phyloP scores from a whole-genome alignment of 2,797 vertebrate species.

The Tinamus major region DNA sequence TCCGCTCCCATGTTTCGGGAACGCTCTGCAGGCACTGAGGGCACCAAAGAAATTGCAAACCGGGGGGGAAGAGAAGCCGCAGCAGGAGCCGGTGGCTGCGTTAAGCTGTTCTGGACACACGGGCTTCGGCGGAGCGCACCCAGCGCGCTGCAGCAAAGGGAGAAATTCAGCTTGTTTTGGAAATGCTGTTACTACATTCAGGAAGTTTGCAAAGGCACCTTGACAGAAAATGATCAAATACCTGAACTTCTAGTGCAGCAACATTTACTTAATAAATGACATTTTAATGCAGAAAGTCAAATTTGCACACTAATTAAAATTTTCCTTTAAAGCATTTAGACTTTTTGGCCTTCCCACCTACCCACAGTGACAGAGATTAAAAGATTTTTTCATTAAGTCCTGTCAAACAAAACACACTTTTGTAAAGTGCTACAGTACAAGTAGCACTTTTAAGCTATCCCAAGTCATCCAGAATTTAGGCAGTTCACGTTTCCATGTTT shows the following conservation, averaged over 20 bases:
- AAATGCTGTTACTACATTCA: constrained; percentile 75
- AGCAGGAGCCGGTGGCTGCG: background rate
- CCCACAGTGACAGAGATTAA: constrained; percentile 77
- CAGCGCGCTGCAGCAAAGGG: constrained; percentile 45
- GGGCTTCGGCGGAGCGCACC: constrained; percentile 23
- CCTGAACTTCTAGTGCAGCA: constrained; percentile 75
- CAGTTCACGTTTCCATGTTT: background rate
- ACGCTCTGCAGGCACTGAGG: background rate
- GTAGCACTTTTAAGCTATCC: background rate
- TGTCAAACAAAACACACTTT: constrained; percentile 72
- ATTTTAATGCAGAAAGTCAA: constrained; percentile 79
- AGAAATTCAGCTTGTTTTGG: constrained; percentile 76
- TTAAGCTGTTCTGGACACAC: constrained; percentile 72
- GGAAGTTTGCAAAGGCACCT: constrained; percentile 79
- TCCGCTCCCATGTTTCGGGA: background rate
- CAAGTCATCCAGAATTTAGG: background rate
- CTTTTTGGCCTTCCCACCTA: constrained; percentile 79
- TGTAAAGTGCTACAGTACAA: constrained; percentile 29
- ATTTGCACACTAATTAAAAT: constrained; percentile 87
- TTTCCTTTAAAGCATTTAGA: constrained; percentile 80
- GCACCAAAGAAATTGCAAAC: background rate
- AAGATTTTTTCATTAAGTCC: constrained; percentile 73
- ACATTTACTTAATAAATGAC: constrained; percentile 84
- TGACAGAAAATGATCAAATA: constrained; percentile 81
- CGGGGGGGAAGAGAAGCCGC: background rate